Evolutionary conservation across 2,113 vertebrate genomes (phyloP).

Genomic region (Panthera leo): DNA sequence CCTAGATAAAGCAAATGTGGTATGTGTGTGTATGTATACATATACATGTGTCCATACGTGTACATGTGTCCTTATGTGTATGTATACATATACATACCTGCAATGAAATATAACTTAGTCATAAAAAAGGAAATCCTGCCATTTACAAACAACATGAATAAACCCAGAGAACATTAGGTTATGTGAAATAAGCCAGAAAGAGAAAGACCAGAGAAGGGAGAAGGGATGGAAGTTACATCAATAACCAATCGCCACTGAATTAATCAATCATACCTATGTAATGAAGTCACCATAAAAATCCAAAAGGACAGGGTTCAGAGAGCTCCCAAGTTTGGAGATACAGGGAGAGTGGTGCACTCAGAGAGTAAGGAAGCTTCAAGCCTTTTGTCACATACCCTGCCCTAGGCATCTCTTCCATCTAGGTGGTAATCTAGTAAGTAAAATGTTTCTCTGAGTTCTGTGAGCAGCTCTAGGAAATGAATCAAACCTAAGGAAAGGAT

Average conservation of each 20-base stretch:
- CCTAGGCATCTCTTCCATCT: neutral
- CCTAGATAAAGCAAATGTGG: neutral
- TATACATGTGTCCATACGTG: neutral
- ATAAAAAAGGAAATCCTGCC: neutral
- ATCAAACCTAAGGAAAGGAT: neutral
- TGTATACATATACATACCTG: neutral
- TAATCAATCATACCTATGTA: neutral
- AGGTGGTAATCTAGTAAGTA: neutral
- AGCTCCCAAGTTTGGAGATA: neutral
- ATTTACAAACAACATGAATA: neutral
- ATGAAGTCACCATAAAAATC: neutral
- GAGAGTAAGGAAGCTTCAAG: neutral
- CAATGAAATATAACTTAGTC: neutral
- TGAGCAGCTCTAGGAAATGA: neutral
- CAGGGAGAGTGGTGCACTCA: neutral
- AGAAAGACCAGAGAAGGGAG: neutral
- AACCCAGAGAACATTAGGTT: neutral
- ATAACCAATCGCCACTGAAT: neutral
- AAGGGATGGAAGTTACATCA: neutral
- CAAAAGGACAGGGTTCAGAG: neutral
- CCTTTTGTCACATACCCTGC: neutral
- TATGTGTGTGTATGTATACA: too few relatives aligned
- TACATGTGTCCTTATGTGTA: too few relatives aligned
- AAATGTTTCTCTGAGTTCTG: neutral
- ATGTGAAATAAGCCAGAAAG: neutral